Evolutionary conservation across 2,113 vertebrate genomes (phyloP).

Genomic region (Salvator merianae): DNA sequence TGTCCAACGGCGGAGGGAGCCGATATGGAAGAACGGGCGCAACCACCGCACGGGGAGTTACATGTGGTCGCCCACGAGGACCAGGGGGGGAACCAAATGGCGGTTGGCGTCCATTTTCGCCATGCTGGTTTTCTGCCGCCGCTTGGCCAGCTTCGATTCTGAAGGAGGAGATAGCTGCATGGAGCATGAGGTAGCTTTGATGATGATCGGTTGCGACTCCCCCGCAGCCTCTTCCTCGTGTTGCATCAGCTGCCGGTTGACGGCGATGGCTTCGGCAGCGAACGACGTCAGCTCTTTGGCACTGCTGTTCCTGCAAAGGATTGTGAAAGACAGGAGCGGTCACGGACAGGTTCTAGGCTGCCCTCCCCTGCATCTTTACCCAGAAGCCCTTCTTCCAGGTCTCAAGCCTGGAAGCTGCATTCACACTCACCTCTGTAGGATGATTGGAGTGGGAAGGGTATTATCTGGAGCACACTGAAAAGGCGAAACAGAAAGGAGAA

Average conservation of each 20-base stretch:
- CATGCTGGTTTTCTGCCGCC: constrained; percentile 86
- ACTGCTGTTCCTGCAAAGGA: constrained; percentile 86
- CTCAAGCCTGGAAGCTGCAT: too few species aligned
- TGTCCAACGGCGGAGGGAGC: not conserved
- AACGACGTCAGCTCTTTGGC: constrained; percentile 96
- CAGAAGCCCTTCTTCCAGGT: too few species aligned
- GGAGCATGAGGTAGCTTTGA: constrained; percentile 86
- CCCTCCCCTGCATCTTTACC: too few species aligned
- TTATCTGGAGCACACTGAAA: constrained; percentile 85
- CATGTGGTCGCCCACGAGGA: constrained; percentile 90
- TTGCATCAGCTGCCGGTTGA: constrained; percentile 93
- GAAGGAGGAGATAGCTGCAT: constrained; percentile 92
- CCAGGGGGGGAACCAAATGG: constrained; percentile 85
- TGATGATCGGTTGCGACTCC: constrained; percentile 82
- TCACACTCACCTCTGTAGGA: constrained; percentile 94
- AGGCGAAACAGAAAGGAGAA: fast-evolving
- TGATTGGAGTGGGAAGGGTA: constrained; percentile 86
- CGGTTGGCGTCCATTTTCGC: constrained; percentile 80
- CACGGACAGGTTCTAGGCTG: not conserved
- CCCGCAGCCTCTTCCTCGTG: constrained; percentile 85
- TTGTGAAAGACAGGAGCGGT: fast-evolving
- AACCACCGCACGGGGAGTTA: constrained; percentile 50
- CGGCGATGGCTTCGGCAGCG: constrained; percentile 91
- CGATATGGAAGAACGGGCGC: not conserved
- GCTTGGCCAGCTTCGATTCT: constrained; percentile 89